Percentiles rank a stretch among this genome's conserved stretches.
Conservation (phyloP, 2,888 invertebrate genomes). For the Ellobium chinense region DNA sequence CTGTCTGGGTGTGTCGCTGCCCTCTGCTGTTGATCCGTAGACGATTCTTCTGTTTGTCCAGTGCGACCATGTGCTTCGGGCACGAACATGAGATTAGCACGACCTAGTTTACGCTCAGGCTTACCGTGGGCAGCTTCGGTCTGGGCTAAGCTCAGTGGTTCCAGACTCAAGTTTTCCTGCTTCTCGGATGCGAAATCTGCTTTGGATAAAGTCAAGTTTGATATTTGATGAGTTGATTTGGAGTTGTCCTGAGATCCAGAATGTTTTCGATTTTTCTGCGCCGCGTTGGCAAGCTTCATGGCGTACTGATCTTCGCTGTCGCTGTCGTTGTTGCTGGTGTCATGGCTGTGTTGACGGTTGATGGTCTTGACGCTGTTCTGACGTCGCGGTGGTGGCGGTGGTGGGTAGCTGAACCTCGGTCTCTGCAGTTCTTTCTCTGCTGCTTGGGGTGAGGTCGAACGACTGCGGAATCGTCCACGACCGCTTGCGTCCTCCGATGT, state of each 20-base stretch:
- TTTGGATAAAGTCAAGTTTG: background rate
- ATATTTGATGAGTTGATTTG: background rate
- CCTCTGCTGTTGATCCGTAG: background rate
- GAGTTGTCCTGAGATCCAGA: background rate
- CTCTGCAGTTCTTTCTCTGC: background rate
- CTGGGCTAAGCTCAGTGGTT: background rate
- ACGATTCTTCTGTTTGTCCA: background rate
- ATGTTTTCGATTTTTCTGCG: background rate
- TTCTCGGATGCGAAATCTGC: background rate
- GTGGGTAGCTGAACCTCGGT: background rate
- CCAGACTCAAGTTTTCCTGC: background rate
- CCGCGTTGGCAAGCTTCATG: background rate
- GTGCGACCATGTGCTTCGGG: slow-evolving; percentile 12
- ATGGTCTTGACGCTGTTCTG: background rate
- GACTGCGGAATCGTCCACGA: background rate
- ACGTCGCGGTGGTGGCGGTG: background rate
- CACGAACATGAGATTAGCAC: slow-evolving; percentile 17
- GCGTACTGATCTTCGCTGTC: background rate
- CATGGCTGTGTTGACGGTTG: background rate
- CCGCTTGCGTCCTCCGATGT: background rate
- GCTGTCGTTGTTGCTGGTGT: background rate
- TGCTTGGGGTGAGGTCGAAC: background rate
- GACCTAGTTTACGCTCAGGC: slow-evolving; percentile 16
- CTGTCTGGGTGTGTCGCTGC: background rate
- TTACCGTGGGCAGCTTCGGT: background rate